These are phyloP conservation scores for Pica pica DNA, from an alignment of 2,113 vertebrate genomes.

Conservation along the genomic window DNA sequence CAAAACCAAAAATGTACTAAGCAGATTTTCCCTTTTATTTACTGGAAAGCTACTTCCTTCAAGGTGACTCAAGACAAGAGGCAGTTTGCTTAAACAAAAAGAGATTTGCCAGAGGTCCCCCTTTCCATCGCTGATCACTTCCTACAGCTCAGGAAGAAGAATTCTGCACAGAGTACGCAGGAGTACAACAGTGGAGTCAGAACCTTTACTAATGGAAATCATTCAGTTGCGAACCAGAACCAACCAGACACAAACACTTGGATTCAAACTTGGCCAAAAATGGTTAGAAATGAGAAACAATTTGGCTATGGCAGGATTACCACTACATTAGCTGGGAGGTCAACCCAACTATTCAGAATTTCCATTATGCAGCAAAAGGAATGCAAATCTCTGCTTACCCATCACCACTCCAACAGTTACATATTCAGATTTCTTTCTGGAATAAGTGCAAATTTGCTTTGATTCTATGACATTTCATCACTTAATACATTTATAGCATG, in stretches of 20 bases:
- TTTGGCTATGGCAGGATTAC: not conserved
- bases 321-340: not conserved
- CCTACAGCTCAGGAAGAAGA: not conserved
- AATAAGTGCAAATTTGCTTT: constrained; percentile 37
- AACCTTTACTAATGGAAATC: not conserved
- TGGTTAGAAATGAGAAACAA: not conserved
- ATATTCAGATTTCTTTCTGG: constrained; percentile 28
- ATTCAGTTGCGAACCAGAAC: not conserved
- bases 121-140: not conserved
- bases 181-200: not conserved
- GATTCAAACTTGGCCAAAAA: not conserved
- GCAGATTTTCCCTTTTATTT: constrained; percentile 33
- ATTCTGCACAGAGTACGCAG: not conserved
- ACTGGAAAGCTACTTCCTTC: constrained; percentile 12
- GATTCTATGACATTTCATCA: constrained; percentile 38
- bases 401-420: not conserved
- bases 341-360: not conserved
- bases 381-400: not conserved
- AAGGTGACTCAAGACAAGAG: constrained; percentile 26
- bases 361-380: not conserved
- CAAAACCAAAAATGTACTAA: not conserved
- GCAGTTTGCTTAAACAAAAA: not conserved
- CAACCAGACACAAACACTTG: not conserved
- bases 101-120: not conserved
- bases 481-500: constrained; percentile 37